Conservation (phyloP, 1,140 invertebrate species). For the Lamellibrachia luymesi region DNA sequence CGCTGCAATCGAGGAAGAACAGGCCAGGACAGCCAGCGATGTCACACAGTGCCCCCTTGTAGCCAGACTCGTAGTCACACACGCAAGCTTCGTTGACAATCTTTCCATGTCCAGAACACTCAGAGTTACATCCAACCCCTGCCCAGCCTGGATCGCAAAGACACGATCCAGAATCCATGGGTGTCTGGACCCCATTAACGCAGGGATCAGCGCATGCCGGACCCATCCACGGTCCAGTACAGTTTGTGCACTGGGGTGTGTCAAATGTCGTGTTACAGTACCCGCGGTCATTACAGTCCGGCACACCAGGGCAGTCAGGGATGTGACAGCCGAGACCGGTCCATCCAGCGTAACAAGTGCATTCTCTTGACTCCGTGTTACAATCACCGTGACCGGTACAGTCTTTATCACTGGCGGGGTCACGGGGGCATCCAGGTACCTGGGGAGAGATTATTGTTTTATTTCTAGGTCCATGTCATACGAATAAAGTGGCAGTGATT, state of each 20-base stretch:
- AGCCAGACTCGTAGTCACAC: slow-evolving; percentile 42
- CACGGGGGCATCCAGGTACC: slow-evolving; percentile 41
- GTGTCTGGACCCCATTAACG: slow-evolving; percentile 38
- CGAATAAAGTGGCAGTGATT: too few relatives aligned
- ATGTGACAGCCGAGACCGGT: slow-evolving; percentile 41
- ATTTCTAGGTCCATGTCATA: too few relatives aligned
- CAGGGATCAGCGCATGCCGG: slow-evolving; percentile 43
- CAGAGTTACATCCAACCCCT: slow-evolving; percentile 44
- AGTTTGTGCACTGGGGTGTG: slow-evolving; percentile 39
- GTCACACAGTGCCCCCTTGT: slow-evolving; percentile 44
- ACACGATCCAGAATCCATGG: slow-evolving; percentile 38
- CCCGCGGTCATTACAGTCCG: slow-evolving; percentile 40
- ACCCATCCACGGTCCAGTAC: slow-evolving; percentile 42
- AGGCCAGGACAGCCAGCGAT: slow-evolving; percentile 46
- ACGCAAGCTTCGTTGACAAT: slow-evolving; percentile 36
- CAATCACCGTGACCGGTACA: slow-evolving; percentile 43
- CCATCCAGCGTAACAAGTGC: slow-evolving; percentile 43
- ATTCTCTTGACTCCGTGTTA: slow-evolving; percentile 36
- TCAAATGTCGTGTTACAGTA: slow-evolving; percentile 35
- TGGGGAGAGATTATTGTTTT: too few relatives aligned
- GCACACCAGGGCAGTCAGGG: slow-evolving; percentile 43
- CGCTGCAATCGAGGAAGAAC: slow-evolving; percentile 40
- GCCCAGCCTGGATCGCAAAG: slow-evolving; percentile 43
- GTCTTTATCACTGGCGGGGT: slow-evolving; percentile 35
- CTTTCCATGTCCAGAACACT: slow-evolving; percentile 42